These are phyloP conservation scores for Dasypolia templi DNA, from an alignment of 2,888 invertebrate genomes.

Conservation along the genomic window DNA sequence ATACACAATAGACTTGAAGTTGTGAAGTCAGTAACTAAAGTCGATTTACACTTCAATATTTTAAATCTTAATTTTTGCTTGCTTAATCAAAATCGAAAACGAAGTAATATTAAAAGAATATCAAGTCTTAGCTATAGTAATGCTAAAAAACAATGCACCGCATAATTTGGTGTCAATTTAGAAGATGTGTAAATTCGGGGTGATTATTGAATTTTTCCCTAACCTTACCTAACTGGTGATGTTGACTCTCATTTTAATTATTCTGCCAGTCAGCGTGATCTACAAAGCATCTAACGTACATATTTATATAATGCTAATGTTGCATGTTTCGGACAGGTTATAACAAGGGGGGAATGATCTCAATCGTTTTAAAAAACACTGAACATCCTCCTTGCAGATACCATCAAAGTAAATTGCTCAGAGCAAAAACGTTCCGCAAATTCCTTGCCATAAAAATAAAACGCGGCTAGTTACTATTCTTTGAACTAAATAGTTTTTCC, in stretches of 20 bases:
- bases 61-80: background rate
- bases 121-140: background rate
- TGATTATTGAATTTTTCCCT: background rate
- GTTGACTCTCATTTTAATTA: slow-evolving; percentile 2
- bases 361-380: slow-evolving; percentile 24
- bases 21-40: background rate
- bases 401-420: slow-evolving; percentile 29
- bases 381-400: slow-evolving; percentile 23
- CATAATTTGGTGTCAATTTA: background rate
- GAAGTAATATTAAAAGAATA: background rate
- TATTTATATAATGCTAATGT: background rate
- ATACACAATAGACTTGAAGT: slow-evolving; percentile 17
- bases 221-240: background rate
- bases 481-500: slow-evolving; percentile 64
- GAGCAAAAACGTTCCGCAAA: slow-evolving; percentile 12
- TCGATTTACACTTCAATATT: background rate
- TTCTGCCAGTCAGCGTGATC: background rate
- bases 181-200: too few relatives aligned
- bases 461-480: slow-evolving; percentile 63
- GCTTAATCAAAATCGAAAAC: background rate
- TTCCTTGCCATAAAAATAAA: slow-evolving; percentile 31
- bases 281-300: background rate
- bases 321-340: slow-evolving; percentile 6
- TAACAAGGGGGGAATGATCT: background rate
- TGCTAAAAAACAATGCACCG: background rate